These are phyloP conservation scores for Ptilodon capucinus DNA, from an alignment of 2,888 invertebrate genomes.

Conservation along the genomic window DNA sequence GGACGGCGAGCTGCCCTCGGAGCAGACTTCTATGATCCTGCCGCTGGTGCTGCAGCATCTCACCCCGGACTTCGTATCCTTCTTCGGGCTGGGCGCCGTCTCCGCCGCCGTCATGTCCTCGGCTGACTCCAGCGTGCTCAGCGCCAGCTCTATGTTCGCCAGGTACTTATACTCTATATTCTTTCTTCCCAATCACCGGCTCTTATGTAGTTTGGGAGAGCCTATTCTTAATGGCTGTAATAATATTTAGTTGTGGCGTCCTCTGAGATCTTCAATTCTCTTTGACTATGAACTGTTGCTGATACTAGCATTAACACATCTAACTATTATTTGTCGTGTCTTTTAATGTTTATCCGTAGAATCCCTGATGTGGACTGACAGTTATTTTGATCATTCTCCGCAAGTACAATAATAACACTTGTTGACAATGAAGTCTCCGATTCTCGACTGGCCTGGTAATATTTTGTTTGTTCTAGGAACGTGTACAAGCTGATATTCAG, in stretches of 20 bases:
- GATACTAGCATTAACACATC: no score
- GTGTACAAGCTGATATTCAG: constrained; percentile 98
- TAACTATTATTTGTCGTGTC: no score
- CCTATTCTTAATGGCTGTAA: no score
- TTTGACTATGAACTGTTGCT: no score
- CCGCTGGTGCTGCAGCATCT: constrained; percentile 98
- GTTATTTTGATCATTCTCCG: no score
- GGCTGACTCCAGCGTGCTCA: constrained; percentile 98
- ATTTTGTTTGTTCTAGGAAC: constrained; percentile 82
- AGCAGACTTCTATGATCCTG: constrained; percentile 96
- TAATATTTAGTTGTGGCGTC: no score
- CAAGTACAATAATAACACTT: no score
- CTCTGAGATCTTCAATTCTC: no score
- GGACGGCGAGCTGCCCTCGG: constrained; percentile 86
- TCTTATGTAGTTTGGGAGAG: background rate
- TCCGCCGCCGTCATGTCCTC: constrained; percentile 99
- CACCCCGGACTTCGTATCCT: constrained; percentile 97
- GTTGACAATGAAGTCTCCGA: background rate
- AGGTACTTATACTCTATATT: constrained; percentile 52
- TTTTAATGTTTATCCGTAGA: no score
- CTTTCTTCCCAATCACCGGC: no score
- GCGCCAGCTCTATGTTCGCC: constrained; percentile 99
- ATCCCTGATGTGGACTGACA: no score
- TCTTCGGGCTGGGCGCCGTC: constrained; percentile 98
- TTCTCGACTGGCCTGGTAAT: background rate